A percentile compares a stretch with the other conserved stretches of the same genome.
These are phyloP conservation scores for Drosophila kambysellisi DNA, from an alignment of 2,888 invertebrate genomes.

Conservation along the genomic window DNA sequence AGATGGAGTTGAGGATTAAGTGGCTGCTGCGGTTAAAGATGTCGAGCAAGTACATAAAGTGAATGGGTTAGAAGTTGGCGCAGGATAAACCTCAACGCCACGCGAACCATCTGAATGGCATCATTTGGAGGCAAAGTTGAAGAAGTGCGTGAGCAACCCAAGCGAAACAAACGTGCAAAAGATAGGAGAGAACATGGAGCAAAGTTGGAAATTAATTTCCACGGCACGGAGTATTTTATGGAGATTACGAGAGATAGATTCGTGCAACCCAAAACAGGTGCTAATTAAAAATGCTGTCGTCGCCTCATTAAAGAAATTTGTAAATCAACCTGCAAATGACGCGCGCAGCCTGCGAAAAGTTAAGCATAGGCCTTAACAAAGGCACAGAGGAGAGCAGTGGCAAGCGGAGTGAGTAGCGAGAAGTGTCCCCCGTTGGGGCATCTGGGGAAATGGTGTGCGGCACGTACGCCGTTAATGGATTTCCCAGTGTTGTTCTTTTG, in stretches of 20 bases:
- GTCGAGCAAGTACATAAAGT: slow-evolving; percentile 26
- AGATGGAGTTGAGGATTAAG: slow-evolving; percentile 23
- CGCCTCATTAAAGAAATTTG: slow-evolving; percentile 83
- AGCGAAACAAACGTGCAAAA: slow-evolving; percentile 1
- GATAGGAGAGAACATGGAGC: slow-evolving; percentile 7
- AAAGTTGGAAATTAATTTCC: slow-evolving; percentile 72
- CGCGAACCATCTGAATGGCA: slow-evolving; percentile 51
- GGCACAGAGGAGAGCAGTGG: background rate
- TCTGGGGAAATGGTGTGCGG: slow-evolving; percentile 82
- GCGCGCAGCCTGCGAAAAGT: slow-evolving; percentile 44
- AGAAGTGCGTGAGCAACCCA: slow-evolving; percentile 41
- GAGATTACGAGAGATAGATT: slow-evolving; percentile 52
- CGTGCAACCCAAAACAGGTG: slow-evolving; percentile 73
- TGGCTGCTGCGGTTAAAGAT: slow-evolving; percentile 41
- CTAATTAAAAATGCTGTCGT: slow-evolving; percentile 84
- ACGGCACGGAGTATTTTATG: slow-evolving; percentile 49
- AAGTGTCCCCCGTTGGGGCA: slow-evolving; percentile 12
- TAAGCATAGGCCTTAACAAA: slow-evolving; percentile 20
- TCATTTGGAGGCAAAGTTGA: slow-evolving; percentile 37
- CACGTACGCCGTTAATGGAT: slow-evolving; percentile 86
- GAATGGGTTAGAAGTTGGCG: slow-evolving; percentile 29
- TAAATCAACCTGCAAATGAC: slow-evolving; percentile 69
- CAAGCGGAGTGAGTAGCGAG: no score
- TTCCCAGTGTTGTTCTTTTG: slow-evolving; percentile 57
- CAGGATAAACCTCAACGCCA: background rate